These are phyloP conservation scores for Eubucco bourcierii DNA, from an alignment of 2,113 vertebrate genomes.

Conservation along the genomic window DNA sequence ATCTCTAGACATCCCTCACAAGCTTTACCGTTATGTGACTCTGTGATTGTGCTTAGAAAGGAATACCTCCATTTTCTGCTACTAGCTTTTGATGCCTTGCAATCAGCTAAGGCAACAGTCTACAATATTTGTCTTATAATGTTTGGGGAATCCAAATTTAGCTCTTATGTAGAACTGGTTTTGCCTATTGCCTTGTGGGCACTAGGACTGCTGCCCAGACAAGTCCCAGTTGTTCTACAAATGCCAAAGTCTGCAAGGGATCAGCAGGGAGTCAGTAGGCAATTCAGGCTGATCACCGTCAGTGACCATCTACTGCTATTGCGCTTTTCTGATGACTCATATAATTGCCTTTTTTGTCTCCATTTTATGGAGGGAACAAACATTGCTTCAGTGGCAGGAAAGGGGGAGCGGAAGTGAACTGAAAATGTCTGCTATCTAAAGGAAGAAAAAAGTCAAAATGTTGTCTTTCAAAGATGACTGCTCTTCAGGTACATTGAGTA, in stretches of 20 bases:
- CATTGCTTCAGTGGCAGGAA: background rate
- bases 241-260: background rate
- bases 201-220: background rate
- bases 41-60: background rate
- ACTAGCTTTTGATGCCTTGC: background rate
- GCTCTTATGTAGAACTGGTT: background rate
- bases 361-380: background rate
- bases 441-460: background rate
- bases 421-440: slow-evolving; percentile 5
- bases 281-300: background rate
- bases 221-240: background rate
- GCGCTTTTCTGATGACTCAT: slow-evolving; percentile 42
- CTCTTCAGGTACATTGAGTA: background rate
- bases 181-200: background rate
- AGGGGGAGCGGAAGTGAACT: slow-evolving; percentile 2
- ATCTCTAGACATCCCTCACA: background rate
- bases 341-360: slow-evolving; percentile 4
- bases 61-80: accelerated
- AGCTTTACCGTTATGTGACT: background rate
- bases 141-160: background rate
- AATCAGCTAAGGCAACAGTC: background rate
- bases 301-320: background rate
- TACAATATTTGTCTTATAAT: background rate
- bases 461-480: background rate
- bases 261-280: background rate